Percentiles rank a stretch among this genome's conserved stretches.
These are phyloP conservation scores for Apamea crenata DNA, from an alignment of 2,888 invertebrate genomes.

Conservation along the genomic window DNA sequence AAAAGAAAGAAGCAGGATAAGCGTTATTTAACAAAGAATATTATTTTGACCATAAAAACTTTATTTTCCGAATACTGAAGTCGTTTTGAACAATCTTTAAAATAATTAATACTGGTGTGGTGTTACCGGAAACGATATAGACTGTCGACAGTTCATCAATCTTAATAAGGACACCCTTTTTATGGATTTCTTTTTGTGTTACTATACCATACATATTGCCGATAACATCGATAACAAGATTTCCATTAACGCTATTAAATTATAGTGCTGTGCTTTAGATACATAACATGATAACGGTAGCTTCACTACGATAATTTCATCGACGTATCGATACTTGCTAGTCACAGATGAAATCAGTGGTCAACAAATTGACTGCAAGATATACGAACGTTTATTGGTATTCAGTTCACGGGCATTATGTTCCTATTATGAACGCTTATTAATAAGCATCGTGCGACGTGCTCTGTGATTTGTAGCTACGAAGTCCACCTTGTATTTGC, in stretches of 20 bases:
- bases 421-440: slow-evolving; percentile 57
- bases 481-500: slow-evolving; percentile 28
- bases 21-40: neutral
- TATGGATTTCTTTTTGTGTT: neutral
- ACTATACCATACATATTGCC: neutral
- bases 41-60: neutral
- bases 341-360: slow-evolving; percentile 36
- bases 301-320: slow-evolving; percentile 26
- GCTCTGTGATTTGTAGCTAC: slow-evolving; percentile 33
- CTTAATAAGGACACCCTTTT: neutral
- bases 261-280: slow-evolving; percentile 44
- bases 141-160: slow-evolving; percentile 10
- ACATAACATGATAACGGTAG: slow-evolving; percentile 35
- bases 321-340: slow-evolving; percentile 29
- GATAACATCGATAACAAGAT: slow-evolving; percentile 30
- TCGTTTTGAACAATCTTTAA: neutral
- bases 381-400: slow-evolving; percentile 58
- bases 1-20: neutral
- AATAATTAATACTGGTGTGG: slow-evolving; percentile 17
- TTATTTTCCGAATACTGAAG: neutral
- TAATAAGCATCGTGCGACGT: slow-evolving; percentile 43
- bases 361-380: slow-evolving; percentile 54
- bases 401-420: slow-evolving; percentile 66
- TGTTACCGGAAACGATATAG: slow-evolving; percentile 21
- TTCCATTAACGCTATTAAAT: slow-evolving; percentile 41